Percentiles rank a stretch among this genome's conserved stretches.
These are phyloP conservation scores for Nysson spinosus DNA, from an alignment of 2,888 invertebrate species.

Conservation along the genomic window DNA sequence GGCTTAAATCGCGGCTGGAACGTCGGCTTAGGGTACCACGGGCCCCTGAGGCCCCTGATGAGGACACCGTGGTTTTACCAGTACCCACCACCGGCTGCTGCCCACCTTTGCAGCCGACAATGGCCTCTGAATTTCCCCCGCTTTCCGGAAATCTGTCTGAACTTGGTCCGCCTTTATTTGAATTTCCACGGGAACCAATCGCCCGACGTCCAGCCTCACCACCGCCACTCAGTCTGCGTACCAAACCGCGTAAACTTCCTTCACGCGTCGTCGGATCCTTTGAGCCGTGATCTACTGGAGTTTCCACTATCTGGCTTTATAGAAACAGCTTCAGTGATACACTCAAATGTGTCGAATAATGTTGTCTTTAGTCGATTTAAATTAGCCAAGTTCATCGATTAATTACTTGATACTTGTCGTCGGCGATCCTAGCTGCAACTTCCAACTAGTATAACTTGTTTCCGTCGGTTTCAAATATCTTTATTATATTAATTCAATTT, in stretches of 20 bases:
- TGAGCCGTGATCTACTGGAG: slow-evolving; percentile 30
- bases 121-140: slow-evolving; percentile 21
- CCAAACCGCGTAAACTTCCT: slow-evolving; percentile 59
- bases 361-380: too few relatives aligned
- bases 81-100: slow-evolving; percentile 36
- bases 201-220: slow-evolving; percentile 47
- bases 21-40: slow-evolving; percentile 70
- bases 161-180: slow-evolving; percentile 24
- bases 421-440: too few relatives aligned
- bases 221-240: slow-evolving; percentile 65
- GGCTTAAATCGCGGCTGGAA: slow-evolving; percentile 72
- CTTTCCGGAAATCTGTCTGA: slow-evolving; percentile 16
- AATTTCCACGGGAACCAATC: slow-evolving; percentile 44
- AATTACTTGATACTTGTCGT: too few relatives aligned
- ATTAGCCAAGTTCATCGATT: too few relatives aligned
- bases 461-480: too few relatives aligned
- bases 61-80: slow-evolving; percentile 70
- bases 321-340: background rate
- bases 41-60: slow-evolving; percentile 63
- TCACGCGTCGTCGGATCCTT: slow-evolving; percentile 34
- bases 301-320: slow-evolving; percentile 43
- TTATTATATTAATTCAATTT: too few relatives aligned
- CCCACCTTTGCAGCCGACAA: slow-evolving; percentile 26
- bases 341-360: too few relatives aligned
- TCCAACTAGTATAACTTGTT: too few relatives aligned